Percentiles rank a stretch among this genome's conserved stretches.
phyloP scores from a whole-genome alignment of 2,888 invertebrate species.

The Apamea monoglypha region DNA sequence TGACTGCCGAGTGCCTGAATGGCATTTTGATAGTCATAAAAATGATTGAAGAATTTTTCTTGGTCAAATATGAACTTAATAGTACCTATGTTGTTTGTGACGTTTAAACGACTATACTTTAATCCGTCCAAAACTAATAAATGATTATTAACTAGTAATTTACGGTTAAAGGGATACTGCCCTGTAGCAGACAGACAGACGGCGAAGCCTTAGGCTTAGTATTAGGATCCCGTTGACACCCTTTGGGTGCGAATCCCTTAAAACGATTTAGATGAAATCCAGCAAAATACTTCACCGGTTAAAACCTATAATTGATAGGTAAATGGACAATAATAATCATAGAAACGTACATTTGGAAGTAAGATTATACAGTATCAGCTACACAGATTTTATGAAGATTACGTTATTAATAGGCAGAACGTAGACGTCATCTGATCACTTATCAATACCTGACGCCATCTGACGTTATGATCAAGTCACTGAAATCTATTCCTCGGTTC shows the following conservation, averaged over 20 bases:
- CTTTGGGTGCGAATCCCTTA: background rate
- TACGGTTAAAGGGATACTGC: too few species aligned
- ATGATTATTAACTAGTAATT: background rate
- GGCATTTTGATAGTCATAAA: background rate
- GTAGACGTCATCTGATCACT: background rate
- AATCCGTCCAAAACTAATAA: background rate
- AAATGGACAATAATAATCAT: background rate
- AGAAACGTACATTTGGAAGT: background rate
- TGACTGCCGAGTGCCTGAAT: background rate
- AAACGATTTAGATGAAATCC: background rate
- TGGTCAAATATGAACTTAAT: background rate
- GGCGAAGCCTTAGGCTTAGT: background rate
- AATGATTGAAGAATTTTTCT: background rate
- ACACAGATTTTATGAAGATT: slow-evolving; percentile 11
- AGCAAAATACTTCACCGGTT: background rate
- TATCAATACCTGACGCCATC: background rate
- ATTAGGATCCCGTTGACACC: background rate
- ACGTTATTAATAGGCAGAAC: slow-evolving; percentile 23
- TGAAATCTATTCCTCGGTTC: slow-evolving; percentile 1
- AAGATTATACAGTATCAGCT: background rate
- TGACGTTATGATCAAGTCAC: background rate
- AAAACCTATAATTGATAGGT: background rate
- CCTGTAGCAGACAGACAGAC: too few species aligned
- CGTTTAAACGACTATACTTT: background rate
- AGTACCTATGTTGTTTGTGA: too few species aligned